Evolutionary conservation across 2,113 vertebrate species (phyloP).

Genomic region (Nothocercus nigrocapillus): DNA sequence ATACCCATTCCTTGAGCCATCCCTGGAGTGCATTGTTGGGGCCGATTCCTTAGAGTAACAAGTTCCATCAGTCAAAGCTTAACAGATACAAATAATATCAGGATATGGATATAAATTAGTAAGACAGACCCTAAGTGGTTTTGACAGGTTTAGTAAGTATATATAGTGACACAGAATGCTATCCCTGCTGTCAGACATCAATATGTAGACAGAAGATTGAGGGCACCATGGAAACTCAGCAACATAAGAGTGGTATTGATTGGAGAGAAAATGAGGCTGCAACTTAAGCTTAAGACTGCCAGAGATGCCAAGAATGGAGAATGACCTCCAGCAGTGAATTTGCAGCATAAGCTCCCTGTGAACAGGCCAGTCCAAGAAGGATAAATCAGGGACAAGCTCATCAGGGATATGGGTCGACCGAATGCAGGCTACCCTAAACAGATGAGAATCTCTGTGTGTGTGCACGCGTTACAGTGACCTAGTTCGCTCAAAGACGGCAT

Average conservation of each 20-base stretch:
- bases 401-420: conserved; percentile 57
- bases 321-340: conserved; percentile 54
- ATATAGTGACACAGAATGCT: conserved; percentile 43
- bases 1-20: conserved; percentile 4
- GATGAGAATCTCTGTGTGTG: conserved; percentile 4
- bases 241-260: conserved; percentile 49
- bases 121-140: conserved; percentile 62
- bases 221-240: conserved; percentile 56
- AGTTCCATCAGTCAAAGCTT: conserved; percentile 55
- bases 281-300: conserved; percentile 46
- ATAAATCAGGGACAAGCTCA: conserved; percentile 59
- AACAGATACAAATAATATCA: conserved; percentile 69
- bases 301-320: conserved; percentile 60
- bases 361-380: conserved; percentile 52
- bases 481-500: conserved; percentile 49
- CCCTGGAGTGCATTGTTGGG: conserved; percentile 52
- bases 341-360: conserved; percentile 62
- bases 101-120: conserved; percentile 71
- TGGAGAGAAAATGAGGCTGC: conserved; percentile 30
- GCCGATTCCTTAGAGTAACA: neutral
- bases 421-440: conserved; percentile 5
- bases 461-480: conserved; percentile 38
- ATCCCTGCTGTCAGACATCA: conserved; percentile 62
- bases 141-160: conserved; percentile 66
- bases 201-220: conserved; percentile 60